These are phyloP conservation scores for Oeneis ivallda DNA, from an alignment of 2,888 invertebrate species.

Conservation along the genomic window DNA sequence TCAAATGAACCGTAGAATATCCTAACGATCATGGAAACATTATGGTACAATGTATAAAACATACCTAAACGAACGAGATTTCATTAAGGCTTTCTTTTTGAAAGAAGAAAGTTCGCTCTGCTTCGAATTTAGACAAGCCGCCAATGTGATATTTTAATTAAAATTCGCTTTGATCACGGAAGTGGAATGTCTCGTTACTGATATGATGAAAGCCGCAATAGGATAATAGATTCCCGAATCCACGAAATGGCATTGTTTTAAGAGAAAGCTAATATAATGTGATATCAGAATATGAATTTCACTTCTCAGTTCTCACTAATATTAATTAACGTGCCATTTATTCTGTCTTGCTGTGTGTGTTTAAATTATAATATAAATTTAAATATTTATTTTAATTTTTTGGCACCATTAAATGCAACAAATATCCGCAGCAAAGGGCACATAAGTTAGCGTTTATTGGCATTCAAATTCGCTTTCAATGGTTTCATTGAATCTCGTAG, in stretches of 20 bases:
- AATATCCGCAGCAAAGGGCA: no score
- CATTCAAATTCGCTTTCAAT: no score
- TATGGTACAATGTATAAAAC: conserved; percentile 27
- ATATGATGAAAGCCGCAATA: conserved; percentile 71
- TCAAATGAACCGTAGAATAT: conserved; percentile 23
- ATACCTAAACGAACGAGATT: conserved; percentile 54
- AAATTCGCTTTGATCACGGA: conserved; percentile 73
- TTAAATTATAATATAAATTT: no score
- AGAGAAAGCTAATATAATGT: neutral
- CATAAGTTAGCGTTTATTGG: no score
- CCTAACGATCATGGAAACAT: conserved; percentile 24
- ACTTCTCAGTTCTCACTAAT: no score
- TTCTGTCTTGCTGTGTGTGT: no score
- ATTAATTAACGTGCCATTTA: no score
- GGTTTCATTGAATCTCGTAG: no score
- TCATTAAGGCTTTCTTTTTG: conserved; percentile 63
- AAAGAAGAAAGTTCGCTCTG: conserved; percentile 58
- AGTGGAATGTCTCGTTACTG: conserved; percentile 70
- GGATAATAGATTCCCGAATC: conserved; percentile 49
- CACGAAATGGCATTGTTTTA: neutral
- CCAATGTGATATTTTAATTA: conserved; percentile 77
- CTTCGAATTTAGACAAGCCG: conserved; percentile 74
- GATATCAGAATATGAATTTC: neutral
- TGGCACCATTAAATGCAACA: no score
- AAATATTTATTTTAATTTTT: no score